These are phyloP conservation scores for Formicarius rufipectus DNA, from an alignment of 2,113 vertebrate genomes.

Conservation along the genomic window DNA sequence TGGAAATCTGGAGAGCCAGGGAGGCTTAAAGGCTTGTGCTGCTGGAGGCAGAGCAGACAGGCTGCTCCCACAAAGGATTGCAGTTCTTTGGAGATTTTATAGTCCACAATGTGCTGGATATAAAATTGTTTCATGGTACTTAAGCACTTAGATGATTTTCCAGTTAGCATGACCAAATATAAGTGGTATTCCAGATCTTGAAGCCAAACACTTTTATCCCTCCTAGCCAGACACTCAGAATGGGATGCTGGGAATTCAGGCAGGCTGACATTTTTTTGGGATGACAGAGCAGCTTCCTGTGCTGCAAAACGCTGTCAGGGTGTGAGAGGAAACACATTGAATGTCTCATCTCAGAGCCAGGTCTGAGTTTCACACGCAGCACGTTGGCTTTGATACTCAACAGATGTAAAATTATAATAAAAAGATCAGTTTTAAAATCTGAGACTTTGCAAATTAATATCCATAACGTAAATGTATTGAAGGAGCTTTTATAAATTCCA, in stretches of 20 bases:
- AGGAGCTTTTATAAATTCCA: neutral
- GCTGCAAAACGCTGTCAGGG: slow-evolving; percentile 43
- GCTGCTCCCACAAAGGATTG: slow-evolving; percentile 55
- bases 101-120: slow-evolving; percentile 37
- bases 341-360: neutral
- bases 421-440: neutral
- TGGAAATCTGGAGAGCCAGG: slow-evolving; percentile 52
- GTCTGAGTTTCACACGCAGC: neutral
- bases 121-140: slow-evolving; percentile 64
- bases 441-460: neutral
- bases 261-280: slow-evolving; percentile 58
- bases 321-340: slow-evolving; percentile 41
- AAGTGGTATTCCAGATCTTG: slow-evolving; percentile 51
- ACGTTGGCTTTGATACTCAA: neutral
- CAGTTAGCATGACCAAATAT: slow-evolving; percentile 46
- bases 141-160: slow-evolving; percentile 69
- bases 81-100: slow-evolving; percentile 51
- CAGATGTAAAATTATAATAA: neutral
- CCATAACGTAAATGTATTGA: neutral
- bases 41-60: slow-evolving; percentile 35
- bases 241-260: slow-evolving; percentile 56
- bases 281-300: slow-evolving; percentile 62
- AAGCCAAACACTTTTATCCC: slow-evolving; percentile 16
- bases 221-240: slow-evolving; percentile 26
- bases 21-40: slow-evolving; percentile 39